Evolutionary conservation across 2,113 vertebrate genomes (phyloP).

Genomic region (Ciconia boyciana): DNA sequence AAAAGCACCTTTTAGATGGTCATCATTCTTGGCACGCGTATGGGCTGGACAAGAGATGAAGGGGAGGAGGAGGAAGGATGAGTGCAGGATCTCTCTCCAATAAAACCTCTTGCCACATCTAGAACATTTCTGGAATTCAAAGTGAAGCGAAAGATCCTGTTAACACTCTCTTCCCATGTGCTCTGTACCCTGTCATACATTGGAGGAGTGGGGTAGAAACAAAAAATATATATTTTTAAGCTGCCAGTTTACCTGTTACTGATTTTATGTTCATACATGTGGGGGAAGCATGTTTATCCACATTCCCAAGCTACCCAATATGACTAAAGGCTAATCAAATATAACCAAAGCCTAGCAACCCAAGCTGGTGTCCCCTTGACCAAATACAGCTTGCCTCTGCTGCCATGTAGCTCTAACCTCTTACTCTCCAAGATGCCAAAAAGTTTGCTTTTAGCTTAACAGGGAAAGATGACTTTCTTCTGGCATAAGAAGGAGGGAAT

Average conservation of each 20-base stretch:
- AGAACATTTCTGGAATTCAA: not conserved
- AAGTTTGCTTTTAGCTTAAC: not conserved
- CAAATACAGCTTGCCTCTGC: not conserved
- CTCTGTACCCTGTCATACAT: not conserved
- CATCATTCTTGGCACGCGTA: accelerated
- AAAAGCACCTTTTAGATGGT: not conserved
- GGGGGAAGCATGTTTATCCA: not conserved
- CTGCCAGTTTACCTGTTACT: not conserved
- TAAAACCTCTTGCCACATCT: not conserved
- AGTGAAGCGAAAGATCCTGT: not conserved
- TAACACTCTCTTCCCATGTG: accelerated
- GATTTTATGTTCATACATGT: not conserved
- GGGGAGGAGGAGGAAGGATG: not conserved
- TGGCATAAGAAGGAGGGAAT: not conserved
- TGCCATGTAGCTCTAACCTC: not conserved
- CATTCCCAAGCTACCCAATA: not conserved
- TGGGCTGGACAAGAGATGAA: not conserved
- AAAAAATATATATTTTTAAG: not conserved
- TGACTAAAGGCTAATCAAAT: not conserved
- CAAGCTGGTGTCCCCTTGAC: not conserved
- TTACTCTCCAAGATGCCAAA: not conserved
- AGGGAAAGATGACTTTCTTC: not conserved
- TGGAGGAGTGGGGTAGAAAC: not conserved
- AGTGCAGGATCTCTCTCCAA: not conserved
- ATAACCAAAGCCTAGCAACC: not conserved